phyloP scores from a whole-genome alignment of 2,888 invertebrate genomes.

The Scotopteryx bipunctaria region DNA sequence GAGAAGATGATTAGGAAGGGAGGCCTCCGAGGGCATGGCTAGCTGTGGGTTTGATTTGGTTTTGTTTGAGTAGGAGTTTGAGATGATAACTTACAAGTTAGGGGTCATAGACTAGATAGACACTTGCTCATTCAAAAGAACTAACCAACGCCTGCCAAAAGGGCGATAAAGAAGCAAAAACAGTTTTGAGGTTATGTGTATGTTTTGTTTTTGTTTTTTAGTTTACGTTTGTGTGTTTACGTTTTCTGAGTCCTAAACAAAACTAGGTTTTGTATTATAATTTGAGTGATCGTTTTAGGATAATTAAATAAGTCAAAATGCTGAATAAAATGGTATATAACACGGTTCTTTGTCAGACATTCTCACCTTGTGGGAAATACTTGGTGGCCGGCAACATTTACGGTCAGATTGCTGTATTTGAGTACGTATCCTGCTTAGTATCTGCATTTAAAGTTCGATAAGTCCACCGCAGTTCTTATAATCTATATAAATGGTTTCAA shows the following conservation, averaged over 20 bases:
- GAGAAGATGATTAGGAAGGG: too few species aligned
- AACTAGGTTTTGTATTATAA: neutral
- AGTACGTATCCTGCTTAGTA: conserved; percentile 85
- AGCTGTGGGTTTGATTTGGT: too few species aligned
- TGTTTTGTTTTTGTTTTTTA: too few species aligned
- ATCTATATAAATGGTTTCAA: too few species aligned
- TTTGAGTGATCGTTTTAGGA: neutral
- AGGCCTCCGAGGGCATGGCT: too few species aligned
- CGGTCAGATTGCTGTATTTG: conserved; percentile 91
- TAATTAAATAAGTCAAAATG: conserved; percentile 48
- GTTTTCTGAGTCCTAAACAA: neutral
- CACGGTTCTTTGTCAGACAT: conserved; percentile 90
- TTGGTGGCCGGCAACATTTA: conserved; percentile 92
- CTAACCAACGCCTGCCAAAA: neutral
- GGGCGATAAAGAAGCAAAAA: neutral
- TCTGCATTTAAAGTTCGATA: too few species aligned
- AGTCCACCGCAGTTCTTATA: too few species aligned
- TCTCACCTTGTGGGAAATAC: conserved; percentile 93
- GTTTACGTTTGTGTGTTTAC: too few species aligned
- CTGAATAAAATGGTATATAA: conserved; percentile 88
- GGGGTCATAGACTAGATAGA: too few species aligned
- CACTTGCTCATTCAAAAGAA: too few species aligned
- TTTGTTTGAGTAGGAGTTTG: too few species aligned
- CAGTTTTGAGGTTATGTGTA: neutral
- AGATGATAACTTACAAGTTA: too few species aligned